Conservation (phyloP, 1,140 invertebrate species). For the Ridgeia piscesae region DNA sequence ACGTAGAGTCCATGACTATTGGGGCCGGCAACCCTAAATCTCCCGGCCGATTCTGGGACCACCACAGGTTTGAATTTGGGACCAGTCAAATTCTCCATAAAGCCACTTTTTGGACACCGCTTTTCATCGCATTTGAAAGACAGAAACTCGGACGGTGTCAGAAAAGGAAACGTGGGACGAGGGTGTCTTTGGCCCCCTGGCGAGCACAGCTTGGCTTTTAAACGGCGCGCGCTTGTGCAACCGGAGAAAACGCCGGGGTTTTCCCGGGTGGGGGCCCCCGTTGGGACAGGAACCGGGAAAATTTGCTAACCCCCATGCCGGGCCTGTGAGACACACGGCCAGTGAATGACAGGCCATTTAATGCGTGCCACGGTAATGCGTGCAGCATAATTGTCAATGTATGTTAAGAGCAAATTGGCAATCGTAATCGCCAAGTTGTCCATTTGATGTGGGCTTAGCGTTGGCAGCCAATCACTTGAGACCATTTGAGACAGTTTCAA, state of each 20-base stretch:
- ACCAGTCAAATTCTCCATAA: background rate
- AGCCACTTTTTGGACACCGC: background rate
- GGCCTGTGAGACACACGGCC: background rate
- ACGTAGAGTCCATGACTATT: too few species aligned
- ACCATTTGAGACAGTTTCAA: background rate
- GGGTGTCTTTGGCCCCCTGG: background rate
- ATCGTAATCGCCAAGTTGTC: background rate
- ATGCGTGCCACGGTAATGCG: background rate
- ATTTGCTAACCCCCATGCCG: background rate
- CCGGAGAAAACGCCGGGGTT: background rate
- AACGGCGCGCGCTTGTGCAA: background rate
- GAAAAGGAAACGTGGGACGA: background rate
- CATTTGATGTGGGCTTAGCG: background rate
- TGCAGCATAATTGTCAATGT: slow-evolving; percentile 5
- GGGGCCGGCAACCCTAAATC: too few species aligned
- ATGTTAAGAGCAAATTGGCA: background rate
- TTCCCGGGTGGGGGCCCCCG: too few species aligned
- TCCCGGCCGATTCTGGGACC: too few species aligned
- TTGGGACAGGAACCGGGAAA: background rate
- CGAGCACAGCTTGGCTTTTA: background rate
- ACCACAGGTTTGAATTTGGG: too few species aligned
- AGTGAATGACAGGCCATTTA: background rate
- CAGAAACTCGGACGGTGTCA: background rate
- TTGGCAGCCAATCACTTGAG: background rate
- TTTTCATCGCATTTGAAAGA: background rate